Conservation (phyloP, 2,797 vertebrate species). For the Bryconaethiops microstoma region DNA sequence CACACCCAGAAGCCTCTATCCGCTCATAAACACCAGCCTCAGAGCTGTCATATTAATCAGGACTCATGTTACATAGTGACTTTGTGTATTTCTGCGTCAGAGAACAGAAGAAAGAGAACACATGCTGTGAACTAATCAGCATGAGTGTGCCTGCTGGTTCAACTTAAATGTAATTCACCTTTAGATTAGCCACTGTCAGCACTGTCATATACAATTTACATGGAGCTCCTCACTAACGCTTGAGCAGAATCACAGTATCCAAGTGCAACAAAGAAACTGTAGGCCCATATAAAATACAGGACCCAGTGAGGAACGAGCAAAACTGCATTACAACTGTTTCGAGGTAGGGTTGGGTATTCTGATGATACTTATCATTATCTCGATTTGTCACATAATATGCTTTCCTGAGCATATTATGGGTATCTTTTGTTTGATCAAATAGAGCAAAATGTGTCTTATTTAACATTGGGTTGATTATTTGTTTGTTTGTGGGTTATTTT, state of each 20-base stretch:
- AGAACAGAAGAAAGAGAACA: background rate
- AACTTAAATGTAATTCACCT: slow-evolving; percentile 11
- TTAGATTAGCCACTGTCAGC: slow-evolving; percentile 17
- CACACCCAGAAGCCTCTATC: slow-evolving; percentile 35
- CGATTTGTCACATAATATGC: too few species aligned
- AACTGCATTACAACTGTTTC: too few species aligned
- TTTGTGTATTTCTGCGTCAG: slow-evolving; percentile 13
- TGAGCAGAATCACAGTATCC: too few species aligned
- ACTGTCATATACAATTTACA: background rate
- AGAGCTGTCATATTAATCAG: background rate
- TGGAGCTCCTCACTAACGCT: background rate
- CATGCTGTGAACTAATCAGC: background rate
- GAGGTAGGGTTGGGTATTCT: too few species aligned
- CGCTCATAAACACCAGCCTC: slow-evolving; percentile 28
- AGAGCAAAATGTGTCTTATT: too few species aligned
- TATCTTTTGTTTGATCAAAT: too few species aligned
- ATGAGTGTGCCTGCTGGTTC: background rate
- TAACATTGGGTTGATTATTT: too few species aligned
- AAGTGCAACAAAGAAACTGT: background rate
- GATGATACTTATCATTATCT: too few species aligned
- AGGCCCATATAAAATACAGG: background rate
- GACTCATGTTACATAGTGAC: background rate
- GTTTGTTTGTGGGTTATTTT: too few species aligned
- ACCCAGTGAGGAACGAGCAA: background rate
- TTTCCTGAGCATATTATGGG: too few species aligned